Evolutionary conservation across 2,797 vertebrate genomes (phyloP), one percentile per base, ranked within the genome.

Genomic region (Argentina silus): DNA sequence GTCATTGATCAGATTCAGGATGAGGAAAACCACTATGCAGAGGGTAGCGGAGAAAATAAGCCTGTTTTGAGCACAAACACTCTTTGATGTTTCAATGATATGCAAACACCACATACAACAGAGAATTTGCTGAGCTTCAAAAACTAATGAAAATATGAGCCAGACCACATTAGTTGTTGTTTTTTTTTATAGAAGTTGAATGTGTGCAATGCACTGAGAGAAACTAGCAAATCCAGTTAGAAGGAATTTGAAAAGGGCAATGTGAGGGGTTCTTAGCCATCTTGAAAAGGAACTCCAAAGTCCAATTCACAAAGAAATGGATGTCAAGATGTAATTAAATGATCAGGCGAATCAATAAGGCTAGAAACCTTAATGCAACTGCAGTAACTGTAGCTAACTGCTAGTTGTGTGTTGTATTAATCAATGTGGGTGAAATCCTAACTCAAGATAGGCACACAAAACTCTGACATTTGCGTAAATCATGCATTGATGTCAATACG

Each of bases 1-100:
- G 72, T 61, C 82, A 85, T 78, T 89, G 85, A 89, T 86, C 77
- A 87, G 83, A 82, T 87, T 84, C 76, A 83, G 70, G 47, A 82
- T 50, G 73, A 83, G 59, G 27, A 2, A 56, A 74, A 81, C 60
- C 82, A 63, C 23, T 67, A 17, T 70, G 75, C 67, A 67, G 12
- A 79, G 66, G 60, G 77, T 72, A 69, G 51, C 23, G 62, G 60
- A 63, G 56, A 72, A 80, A 78, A 45, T 53, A n/a, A 44, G 6
- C 65, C 67, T 51, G 76, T 73, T 83, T 69, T 57, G 64, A 71
- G 70, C 74, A 78, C 79, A 86, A 83, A 83, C 73, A 75, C 48
- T 63, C 67, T 77, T 81, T 87, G 78, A 82, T 80, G 72, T 87
- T 83, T 75, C 69, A 76, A 61, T 72, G 71, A 84, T 83, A 79